Evolutionary conservation across 2,113 vertebrate species (phyloP).

Genomic region (Thamnophis sirtalis): DNA sequence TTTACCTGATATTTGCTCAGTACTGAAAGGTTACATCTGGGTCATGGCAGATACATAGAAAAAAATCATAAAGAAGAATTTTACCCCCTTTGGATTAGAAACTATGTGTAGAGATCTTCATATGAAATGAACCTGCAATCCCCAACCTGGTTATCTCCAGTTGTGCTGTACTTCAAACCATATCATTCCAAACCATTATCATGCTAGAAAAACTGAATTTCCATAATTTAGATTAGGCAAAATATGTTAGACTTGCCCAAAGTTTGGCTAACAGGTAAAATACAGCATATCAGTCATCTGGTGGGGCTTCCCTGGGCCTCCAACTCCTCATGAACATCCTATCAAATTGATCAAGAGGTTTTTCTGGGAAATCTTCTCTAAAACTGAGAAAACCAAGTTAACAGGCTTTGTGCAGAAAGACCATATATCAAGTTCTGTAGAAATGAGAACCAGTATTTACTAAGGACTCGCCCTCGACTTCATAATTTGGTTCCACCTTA

Average conservation of each 20-base stretch:
- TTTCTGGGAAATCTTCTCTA: background rate
- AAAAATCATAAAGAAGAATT: background rate
- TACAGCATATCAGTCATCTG: background rate
- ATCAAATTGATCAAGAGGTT: background rate
- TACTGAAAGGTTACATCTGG: background rate
- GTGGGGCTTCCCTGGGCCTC: background rate
- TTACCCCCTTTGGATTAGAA: background rate
- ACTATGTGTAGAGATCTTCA: background rate
- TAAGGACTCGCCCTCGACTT: background rate
- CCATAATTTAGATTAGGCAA: background rate
- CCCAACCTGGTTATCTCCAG: background rate
- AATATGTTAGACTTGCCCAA: background rate
- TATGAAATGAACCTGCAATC: background rate
- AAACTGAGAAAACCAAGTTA: background rate
- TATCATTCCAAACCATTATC: background rate
- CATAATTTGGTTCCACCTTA: background rate
- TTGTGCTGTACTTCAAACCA: background rate
- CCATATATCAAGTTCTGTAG: background rate
- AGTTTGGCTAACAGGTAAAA: background rate
- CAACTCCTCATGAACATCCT: background rate
- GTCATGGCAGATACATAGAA: background rate
- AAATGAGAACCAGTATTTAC: background rate
- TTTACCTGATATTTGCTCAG: background rate
- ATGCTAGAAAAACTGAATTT: background rate
- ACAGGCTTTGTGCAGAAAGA: background rate